Conservation (phyloP, 2,797 vertebrate genomes). For the Rhinogobio ventralis region DNA sequence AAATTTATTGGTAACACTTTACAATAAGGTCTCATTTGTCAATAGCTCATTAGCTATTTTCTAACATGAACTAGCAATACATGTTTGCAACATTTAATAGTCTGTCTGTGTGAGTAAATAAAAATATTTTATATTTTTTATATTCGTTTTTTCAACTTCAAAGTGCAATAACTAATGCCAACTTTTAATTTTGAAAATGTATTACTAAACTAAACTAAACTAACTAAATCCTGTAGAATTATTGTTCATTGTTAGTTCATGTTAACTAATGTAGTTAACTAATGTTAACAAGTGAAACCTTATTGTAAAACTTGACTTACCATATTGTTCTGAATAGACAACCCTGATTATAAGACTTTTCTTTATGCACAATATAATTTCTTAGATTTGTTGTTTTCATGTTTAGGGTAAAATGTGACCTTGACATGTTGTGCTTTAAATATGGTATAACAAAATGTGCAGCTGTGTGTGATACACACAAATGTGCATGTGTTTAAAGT, state of each 20-base stretch:
- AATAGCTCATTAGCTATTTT: neutral
- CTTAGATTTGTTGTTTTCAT: neutral
- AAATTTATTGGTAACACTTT: neutral
- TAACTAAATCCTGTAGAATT: too few species aligned
- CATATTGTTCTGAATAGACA: too few species aligned
- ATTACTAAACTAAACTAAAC: neutral
- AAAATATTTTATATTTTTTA: too few species aligned
- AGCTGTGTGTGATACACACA: slow-evolving; percentile 12
- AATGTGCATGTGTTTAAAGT: slow-evolving; percentile 43
- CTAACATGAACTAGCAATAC: too few species aligned
- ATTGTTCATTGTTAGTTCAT: neutral
- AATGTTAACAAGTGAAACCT: neutral
- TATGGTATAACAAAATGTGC: neutral
- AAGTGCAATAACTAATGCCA: neutral
- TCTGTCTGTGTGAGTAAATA: too few species aligned
- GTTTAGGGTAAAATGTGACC: neutral
- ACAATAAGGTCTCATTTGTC: neutral
- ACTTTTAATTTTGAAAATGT: neutral
- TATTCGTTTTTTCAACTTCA: neutral
- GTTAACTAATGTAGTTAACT: neutral
- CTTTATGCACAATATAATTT: neutral
- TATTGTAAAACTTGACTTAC: neutral
- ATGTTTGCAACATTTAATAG: too few species aligned
- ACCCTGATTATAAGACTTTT: neutral
- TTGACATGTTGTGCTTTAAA: neutral